phyloP scores from a whole-genome alignment of 2,113 vertebrate species.

The Hydropotes inermis region DNA sequence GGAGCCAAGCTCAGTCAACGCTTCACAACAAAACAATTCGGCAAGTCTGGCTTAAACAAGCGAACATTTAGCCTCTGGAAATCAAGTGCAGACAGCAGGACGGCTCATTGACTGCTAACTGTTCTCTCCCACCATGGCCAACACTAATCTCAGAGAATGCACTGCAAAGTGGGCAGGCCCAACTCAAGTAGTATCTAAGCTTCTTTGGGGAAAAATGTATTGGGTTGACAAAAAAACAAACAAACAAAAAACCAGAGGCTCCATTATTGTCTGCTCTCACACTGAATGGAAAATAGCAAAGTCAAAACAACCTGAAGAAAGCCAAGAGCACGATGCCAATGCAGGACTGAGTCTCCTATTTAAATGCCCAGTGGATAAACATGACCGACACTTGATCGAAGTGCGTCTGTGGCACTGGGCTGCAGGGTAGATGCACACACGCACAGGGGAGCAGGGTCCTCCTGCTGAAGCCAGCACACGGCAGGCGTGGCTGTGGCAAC shows the following conservation, averaged over 20 bases:
- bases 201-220: background rate
- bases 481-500: accelerated
- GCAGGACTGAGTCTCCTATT: accelerated
- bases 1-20: constrained; percentile 21
- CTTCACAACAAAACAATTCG: background rate
- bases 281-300: accelerated
- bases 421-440: accelerated
- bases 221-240: background rate
- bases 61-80: background rate
- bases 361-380: accelerated
- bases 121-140: background rate
- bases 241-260: background rate
- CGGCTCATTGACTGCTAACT: accelerated
- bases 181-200: accelerated
- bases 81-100: background rate
- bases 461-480: accelerated
- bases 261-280: background rate
- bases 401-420: too few relatives aligned
- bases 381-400: accelerated
- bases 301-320: background rate
- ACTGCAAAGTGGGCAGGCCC: too few relatives aligned
- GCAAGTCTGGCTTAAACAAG: background rate
- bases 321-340: accelerated
- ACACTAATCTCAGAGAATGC: background rate
- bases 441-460: background rate